Evolutionary conservation across 1,140 invertebrate species (phyloP).

Genomic region (Temnothorax curvispinosus): DNA sequence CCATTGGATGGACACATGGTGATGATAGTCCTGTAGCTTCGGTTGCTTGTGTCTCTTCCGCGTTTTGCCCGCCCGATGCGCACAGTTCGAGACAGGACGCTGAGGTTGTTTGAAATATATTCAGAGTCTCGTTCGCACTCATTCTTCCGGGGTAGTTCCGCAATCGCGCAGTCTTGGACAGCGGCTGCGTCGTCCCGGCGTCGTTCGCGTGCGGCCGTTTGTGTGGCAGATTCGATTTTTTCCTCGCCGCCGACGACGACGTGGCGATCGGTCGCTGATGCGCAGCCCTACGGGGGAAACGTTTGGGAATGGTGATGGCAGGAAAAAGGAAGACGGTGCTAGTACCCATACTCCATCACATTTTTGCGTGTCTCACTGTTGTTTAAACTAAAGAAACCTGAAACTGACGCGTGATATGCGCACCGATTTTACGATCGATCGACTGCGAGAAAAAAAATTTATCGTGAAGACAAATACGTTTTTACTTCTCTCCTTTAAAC

Average conservation of each 20-base stretch:
- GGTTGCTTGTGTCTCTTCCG: slow-evolving; percentile 37
- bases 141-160: slow-evolving; percentile 34
- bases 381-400: slow-evolving; percentile 27
- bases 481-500: background rate
- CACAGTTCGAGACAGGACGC: slow-evolving; percentile 43
- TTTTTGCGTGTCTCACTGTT: slow-evolving; percentile 41
- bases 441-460: slow-evolving; percentile 5
- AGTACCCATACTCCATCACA: slow-evolving; percentile 65
- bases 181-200: slow-evolving; percentile 58
- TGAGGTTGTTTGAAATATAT: slow-evolving; percentile 45
- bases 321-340: slow-evolving; percentile 70
- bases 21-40: slow-evolving; percentile 17
- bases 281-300: slow-evolving; percentile 72
- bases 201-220: slow-evolving; percentile 62
- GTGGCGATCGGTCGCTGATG: slow-evolving; percentile 61
- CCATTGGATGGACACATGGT: slow-evolving; percentile 39
- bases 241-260: slow-evolving; percentile 50
- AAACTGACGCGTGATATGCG: slow-evolving; percentile 16
- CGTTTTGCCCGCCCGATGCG: slow-evolving; percentile 40
- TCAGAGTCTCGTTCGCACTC: slow-evolving; percentile 38
- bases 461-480: background rate
- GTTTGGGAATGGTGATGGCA: slow-evolving; percentile 72
- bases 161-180: slow-evolving; percentile 61
- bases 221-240: slow-evolving; percentile 56
- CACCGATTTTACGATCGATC: slow-evolving; percentile 1